Percentiles rank a stretch among this genome's conserved stretches.
These are phyloP conservation scores for Seriola aureovittata DNA, from an alignment of 2,113 vertebrate species.

Conservation along the genomic window DNA sequence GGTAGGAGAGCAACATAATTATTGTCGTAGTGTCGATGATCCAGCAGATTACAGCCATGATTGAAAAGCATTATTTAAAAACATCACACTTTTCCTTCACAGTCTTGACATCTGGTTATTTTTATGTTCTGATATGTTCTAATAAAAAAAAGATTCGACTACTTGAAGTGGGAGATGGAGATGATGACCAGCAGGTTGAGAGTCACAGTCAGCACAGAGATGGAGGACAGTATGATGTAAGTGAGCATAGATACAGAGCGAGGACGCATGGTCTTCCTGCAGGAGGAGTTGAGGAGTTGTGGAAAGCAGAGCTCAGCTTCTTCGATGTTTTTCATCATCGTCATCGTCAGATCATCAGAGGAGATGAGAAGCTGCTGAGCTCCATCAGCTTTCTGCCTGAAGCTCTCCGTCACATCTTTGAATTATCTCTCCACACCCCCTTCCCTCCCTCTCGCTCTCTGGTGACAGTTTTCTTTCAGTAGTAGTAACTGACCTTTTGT, in stretches of 20 bases:
- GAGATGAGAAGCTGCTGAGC: not conserved
- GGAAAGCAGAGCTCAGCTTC: slow-evolving; percentile 52
- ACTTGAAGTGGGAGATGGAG: slow-evolving; percentile 53
- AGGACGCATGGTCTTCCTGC: not conserved
- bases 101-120: too few relatives aligned
- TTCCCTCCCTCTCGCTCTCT: not conserved
- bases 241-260: not conserved
- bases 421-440: not conserved
- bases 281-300: slow-evolving; percentile 47
- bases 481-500: too few relatives aligned
- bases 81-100: not conserved
- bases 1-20: not conserved
- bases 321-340: not conserved
- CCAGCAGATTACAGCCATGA: not conserved
- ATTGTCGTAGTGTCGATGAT: not conserved
- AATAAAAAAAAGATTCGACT: not conserved
- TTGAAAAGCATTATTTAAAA: not conserved
- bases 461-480: too few relatives aligned
- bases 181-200: slow-evolving; percentile 55
- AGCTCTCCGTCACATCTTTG: not conserved
- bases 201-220: slow-evolving; percentile 30
- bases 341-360: not conserved
- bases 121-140: too few relatives aligned
- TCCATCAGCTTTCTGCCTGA: not conserved
- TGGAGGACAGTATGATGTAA: not conserved